Evolutionary conservation across 2,113 vertebrate species (phyloP).

Genomic region (Verasper variegatus): DNA sequence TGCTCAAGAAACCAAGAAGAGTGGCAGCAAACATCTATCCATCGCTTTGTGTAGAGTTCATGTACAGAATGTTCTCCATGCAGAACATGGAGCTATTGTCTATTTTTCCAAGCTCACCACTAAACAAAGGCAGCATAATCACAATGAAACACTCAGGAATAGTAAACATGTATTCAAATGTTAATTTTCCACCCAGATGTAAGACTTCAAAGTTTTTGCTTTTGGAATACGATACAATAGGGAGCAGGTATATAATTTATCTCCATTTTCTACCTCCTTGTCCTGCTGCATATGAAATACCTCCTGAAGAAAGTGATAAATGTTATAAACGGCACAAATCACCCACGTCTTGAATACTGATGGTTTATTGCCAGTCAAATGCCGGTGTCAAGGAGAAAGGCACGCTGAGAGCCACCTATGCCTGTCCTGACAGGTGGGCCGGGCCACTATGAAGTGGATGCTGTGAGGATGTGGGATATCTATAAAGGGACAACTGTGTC

Average conservation of each 20-base stretch:
- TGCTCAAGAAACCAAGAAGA: constrained; percentile 60
- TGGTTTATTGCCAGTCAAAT: constrained; percentile 65
- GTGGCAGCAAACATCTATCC: constrained; percentile 61
- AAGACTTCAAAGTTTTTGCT: constrained; percentile 64
- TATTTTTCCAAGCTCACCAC: constrained; percentile 58
- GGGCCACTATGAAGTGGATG: constrained; percentile 47
- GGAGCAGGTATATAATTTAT: constrained; percentile 54
- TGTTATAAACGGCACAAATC: constrained; percentile 53
- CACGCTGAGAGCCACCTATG: constrained; percentile 51
- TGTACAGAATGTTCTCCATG: constrained; percentile 63
- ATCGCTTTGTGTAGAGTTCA: constrained; percentile 62
- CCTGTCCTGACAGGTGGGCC: constrained; percentile 57
- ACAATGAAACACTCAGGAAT: constrained; percentile 57
- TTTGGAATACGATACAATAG: constrained; percentile 52
- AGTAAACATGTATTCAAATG: constrained; percentile 73
- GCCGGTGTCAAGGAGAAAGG: constrained; percentile 62
- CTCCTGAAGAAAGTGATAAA: constrained; percentile 56
- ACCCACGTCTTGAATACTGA: constrained; percentile 52
- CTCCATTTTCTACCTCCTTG: constrained; percentile 50
- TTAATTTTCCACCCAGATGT: constrained; percentile 70
- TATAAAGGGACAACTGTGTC: constrained; percentile 53
- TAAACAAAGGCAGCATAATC: constrained; percentile 67
- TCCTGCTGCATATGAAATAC: constrained; percentile 44
- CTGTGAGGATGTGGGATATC: constrained; percentile 60
- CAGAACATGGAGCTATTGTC: constrained; percentile 73